Evolutionary conservation across 2,888 invertebrate genomes (phyloP), one percentile per base, ranked within the genome.

Genomic region (Gibbula magus): DNA sequence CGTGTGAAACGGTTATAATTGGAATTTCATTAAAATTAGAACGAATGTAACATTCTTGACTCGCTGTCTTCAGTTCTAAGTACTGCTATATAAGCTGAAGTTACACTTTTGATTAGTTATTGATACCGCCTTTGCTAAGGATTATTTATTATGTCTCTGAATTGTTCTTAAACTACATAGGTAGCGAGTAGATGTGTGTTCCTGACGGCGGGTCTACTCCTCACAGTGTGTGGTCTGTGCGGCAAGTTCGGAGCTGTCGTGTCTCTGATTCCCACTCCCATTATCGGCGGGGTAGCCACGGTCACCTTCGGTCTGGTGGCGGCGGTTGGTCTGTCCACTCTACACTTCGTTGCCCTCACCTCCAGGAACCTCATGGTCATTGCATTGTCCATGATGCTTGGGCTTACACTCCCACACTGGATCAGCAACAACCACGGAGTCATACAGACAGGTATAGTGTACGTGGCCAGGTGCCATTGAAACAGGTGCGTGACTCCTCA

Each of bases 291-390:
- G 1, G 86, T 91, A 10, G 84, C 90, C 74, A 85, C 90, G 0
- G 87, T 91, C 4, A 82, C 90, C 81, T 89, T 91, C 80, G 91
- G 91, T n/a, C 88, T 92, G 88, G 89, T 92, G 32, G 82, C 88
- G 3, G 88, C 91, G 1, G 90, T 92, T 0, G 92, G 92, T 7
- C 79, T 92, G 20, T 90, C 91, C 18, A 89, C 89, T n/a, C 83
- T 91, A 0, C 89, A 91, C 79, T 89, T 86, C 78, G 95, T 97
- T 54, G 95, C 97, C 89, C 93, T 98, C 85, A 95, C 96, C 91
- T 95, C 97, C 0, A 94, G 98, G 77, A 98, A 98, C 93, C 94
- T 98, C 75, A 97, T 97, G 92, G 96, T 98, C 86, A 94, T 98
- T 53, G 98, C 97, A 20, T 95, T 97, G 89, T 96, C 97, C 3